phyloP scores from a whole-genome alignment of 2,797 vertebrate species.

The Eulemur albifrons region DNA sequence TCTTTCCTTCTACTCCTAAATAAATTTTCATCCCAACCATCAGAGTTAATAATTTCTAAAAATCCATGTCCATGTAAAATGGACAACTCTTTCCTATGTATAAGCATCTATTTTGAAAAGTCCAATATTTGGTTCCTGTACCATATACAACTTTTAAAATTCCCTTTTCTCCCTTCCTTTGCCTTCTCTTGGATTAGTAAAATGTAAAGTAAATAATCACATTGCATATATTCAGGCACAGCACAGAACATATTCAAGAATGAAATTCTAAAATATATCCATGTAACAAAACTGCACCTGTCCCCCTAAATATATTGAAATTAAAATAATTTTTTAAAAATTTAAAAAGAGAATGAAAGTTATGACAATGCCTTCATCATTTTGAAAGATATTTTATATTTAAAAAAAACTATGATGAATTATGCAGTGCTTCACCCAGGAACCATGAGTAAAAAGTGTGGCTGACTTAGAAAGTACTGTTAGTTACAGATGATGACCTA shows the following conservation, averaged over 20 bases:
- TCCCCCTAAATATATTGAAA: neutral
- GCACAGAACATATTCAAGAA: slow-evolving; percentile 1
- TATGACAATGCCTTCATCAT: neutral
- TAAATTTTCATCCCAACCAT: neutral
- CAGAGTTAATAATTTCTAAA: neutral
- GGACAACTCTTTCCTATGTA: neutral
- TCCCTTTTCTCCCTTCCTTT: neutral
- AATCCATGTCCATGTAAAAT: neutral
- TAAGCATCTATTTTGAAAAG: slow-evolving; percentile 26
- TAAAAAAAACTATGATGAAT: neutral
- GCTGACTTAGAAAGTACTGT: neutral
- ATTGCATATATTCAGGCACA: neutral
- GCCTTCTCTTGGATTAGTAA: neutral
- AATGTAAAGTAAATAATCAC: neutral
- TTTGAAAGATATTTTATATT: neutral
- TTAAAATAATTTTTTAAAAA: neutral
- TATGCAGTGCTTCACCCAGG: neutral
- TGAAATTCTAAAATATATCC: neutral
- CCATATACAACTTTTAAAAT: slow-evolving; percentile 4
- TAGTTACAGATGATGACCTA: neutral
- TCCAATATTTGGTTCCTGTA: neutral
- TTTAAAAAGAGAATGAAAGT: neutral
- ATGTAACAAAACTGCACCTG: neutral
- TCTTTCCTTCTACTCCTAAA: slow-evolving; percentile 21
- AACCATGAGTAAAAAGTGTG: neutral